Conservation (phyloP, 2,113 vertebrate genomes). For the Puma concolor region DNA sequence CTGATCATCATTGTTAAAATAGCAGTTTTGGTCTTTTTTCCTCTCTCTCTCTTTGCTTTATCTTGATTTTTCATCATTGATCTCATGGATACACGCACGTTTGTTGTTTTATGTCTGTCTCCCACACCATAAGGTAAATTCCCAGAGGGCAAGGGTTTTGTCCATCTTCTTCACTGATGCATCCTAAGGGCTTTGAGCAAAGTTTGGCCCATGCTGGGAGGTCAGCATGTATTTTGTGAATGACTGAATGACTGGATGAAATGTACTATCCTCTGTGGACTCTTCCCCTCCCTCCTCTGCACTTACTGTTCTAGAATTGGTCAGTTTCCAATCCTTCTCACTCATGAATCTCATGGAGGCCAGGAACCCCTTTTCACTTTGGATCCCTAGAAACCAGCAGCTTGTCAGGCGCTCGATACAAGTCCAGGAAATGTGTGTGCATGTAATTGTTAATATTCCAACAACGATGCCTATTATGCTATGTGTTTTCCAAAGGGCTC, state of each 20-base stretch:
- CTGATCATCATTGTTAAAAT: neutral
- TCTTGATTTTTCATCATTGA: neutral
- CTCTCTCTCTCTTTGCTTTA: neutral
- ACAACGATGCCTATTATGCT: neutral
- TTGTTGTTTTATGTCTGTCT: neutral
- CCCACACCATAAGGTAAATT: neutral
- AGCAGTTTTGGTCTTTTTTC: neutral
- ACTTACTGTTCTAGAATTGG: neutral
- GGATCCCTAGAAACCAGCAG: neutral
- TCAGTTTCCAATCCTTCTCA: neutral
- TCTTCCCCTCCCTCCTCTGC: neutral
- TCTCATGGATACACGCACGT: neutral
- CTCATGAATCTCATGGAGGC: neutral
- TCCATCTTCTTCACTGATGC: neutral
- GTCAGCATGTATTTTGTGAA: neutral
- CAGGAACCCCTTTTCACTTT: neutral
- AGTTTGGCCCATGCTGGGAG: neutral
- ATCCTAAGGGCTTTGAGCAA: neutral
- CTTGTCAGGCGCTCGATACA: neutral
- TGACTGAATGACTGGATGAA: neutral
- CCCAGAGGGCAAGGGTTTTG: accelerated
- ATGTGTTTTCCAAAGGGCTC: neutral
- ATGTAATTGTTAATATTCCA: neutral
- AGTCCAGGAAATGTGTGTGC: neutral
- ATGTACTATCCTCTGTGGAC: neutral